Conservation (phyloP, 2,797 vertebrate genomes). For the Neostethus bicornis region DNA sequence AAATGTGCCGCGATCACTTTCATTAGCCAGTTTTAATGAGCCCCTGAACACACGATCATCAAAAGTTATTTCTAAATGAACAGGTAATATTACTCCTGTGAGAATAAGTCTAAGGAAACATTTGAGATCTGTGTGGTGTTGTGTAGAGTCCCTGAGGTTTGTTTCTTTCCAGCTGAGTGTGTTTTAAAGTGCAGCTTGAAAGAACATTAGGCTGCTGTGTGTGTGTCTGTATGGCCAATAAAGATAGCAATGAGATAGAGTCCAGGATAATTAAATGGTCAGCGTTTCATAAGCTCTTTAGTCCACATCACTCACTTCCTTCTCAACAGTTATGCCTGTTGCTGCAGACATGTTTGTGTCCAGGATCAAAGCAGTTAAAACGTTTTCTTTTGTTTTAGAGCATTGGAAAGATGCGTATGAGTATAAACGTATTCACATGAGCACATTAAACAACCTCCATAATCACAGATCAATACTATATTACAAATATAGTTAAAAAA, state of each 20-base stretch:
- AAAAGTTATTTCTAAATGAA: no score
- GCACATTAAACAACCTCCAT: no score
- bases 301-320: constrained; percentile 33
- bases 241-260: constrained; percentile 39
- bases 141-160: constrained; percentile 31
- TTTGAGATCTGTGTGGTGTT: no score
- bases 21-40: no score
- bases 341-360: constrained; percentile 3
- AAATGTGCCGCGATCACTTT: no score
- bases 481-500: no score
- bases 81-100: no score
- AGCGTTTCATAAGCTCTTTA: constrained; percentile 50
- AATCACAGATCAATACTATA: no score
- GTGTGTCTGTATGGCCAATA: constrained; percentile 10
- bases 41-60: no score
- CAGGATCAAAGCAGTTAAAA: constrained; percentile 1
- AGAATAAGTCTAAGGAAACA: no score
- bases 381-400: constrained; percentile 19
- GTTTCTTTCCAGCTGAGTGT: constrained; percentile 21
- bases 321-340: constrained; percentile 38
- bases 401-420: no score
- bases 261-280: constrained; percentile 62
- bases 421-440: no score
- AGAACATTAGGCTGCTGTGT: constrained; percentile 50
- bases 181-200: constrained; percentile 43